Percentiles rank a stretch among this genome's conserved stretches.
Conservation (phyloP, 2,888 invertebrate genomes). For the Phengaris arion region DNA sequence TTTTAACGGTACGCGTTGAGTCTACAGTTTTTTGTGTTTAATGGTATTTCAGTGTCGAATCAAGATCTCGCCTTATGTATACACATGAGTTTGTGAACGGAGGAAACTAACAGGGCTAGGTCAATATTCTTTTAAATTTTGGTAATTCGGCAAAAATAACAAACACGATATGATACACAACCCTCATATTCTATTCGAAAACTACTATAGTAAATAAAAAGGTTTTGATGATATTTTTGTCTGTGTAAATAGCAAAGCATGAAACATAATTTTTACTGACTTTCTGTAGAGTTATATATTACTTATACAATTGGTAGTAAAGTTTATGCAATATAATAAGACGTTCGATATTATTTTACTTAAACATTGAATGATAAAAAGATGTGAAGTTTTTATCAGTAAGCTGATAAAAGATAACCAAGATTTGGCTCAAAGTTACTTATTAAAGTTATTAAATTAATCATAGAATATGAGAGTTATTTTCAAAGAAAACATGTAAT, state of each 20-base stretch:
- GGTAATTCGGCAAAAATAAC: slow-evolving; percentile 42
- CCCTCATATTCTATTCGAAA: slow-evolving; percentile 24
- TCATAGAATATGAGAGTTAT: slow-evolving; percentile 27
- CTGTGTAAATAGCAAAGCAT: background rate
- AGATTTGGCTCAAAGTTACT: slow-evolving; percentile 9
- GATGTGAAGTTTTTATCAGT: background rate
- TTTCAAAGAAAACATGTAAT: slow-evolving; percentile 2
- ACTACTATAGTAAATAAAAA: background rate
- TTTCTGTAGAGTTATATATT: background rate
- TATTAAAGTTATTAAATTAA: background rate
- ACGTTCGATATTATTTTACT: slow-evolving; percentile 8
- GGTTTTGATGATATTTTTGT: background rate
- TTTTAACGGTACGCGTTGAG: slow-evolving; percentile 9
- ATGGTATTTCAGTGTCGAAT: background rate
- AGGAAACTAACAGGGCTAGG: slow-evolving; percentile 36
- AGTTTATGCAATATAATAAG: background rate
- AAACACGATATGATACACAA: slow-evolving; percentile 4
- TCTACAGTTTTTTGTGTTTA: background rate
- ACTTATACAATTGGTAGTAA: background rate
- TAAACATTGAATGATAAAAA: background rate
- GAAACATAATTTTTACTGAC: background rate
- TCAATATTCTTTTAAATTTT: slow-evolving; percentile 34
- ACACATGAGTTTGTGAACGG: slow-evolving; percentile 25
- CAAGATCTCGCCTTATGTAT: slow-evolving; percentile 31
- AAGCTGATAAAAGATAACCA: background rate